phyloP scores from a whole-genome alignment of 2,113 vertebrate genomes.

The Zosterops borbonicus region DNA sequence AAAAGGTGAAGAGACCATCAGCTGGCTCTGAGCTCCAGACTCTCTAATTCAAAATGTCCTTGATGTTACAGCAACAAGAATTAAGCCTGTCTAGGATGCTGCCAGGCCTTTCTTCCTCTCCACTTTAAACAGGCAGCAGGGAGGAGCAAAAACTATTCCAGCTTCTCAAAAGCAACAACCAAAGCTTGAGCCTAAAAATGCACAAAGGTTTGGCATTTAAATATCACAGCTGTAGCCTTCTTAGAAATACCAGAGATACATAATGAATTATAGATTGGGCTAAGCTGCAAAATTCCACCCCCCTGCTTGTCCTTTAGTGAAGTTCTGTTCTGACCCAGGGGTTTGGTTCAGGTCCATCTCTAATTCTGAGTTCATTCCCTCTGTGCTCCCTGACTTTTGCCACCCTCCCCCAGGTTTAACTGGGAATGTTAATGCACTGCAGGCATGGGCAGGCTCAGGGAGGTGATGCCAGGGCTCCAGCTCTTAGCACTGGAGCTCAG shows the following conservation, averaged over 20 bases:
- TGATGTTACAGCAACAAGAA: not conserved
- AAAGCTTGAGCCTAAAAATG: slow-evolving; percentile 35
- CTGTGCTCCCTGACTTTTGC: slow-evolving; percentile 17
- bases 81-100: not conserved
- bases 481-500: too few relatives aligned
- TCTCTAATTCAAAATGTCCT: not conserved
- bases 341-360: slow-evolving; percentile 39
- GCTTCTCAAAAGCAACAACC: slow-evolving; percentile 22
- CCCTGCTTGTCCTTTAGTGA: not conserved
- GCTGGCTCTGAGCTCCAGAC: not conserved
- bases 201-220: slow-evolving; percentile 65
- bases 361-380: slow-evolving; percentile 4
- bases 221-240: slow-evolving; percentile 59
- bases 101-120: not conserved
- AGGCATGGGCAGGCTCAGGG: not conserved
- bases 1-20: not conserved
- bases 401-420: not conserved
- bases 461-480: not conserved
- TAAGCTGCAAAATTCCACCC: slow-evolving; percentile 14
- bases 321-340: slow-evolving; percentile 34
- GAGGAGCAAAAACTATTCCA: slow-evolving; percentile 20
- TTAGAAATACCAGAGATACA: slow-evolving; percentile 61
- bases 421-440: slow-evolving; percentile 15
- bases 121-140: not conserved
- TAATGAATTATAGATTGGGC: slow-evolving; percentile 55